phyloP scores from a whole-genome alignment of 2,113 vertebrate genomes.

The Pelodiscus sinensis region DNA sequence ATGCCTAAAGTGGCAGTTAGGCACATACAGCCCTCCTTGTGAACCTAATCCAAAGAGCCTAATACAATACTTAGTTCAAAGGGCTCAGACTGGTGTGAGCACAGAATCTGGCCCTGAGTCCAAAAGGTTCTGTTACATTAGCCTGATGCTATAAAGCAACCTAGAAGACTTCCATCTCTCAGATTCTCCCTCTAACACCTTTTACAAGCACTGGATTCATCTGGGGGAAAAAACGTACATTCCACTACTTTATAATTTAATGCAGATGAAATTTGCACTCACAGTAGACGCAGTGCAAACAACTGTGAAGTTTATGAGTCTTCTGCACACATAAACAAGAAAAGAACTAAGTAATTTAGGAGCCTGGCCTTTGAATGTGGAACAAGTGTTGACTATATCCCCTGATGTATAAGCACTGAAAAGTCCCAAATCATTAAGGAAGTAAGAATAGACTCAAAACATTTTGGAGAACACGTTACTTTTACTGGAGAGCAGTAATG shows the following conservation, averaged over 20 bases:
- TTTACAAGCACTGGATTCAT: not conserved
- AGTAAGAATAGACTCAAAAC: not conserved
- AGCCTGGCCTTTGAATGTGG: not conserved
- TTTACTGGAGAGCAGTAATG: constrained; percentile 12
- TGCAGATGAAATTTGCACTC: not conserved
- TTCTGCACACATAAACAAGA: not conserved
- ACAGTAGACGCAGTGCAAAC: not conserved
- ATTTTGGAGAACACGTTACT: not conserved
- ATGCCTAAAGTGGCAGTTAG: too few relatives aligned
- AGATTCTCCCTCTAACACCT: not conserved
- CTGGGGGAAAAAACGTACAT: not conserved
- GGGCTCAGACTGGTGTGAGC: not conserved
- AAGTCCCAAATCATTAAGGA: not conserved
- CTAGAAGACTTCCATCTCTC: not conserved
- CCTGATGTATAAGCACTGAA: not conserved
- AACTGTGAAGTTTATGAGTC: not conserved
- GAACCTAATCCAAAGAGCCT: not conserved
- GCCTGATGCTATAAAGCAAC: not conserved
- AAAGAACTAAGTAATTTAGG: not conserved
- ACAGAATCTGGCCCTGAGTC: not conserved
- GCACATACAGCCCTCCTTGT: not conserved
- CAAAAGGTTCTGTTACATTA: not conserved
- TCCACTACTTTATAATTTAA: not conserved
- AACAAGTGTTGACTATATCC: not conserved
- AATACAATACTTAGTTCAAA: not conserved